Conservation (phyloP, 2,888 invertebrate genomes). For the Bhutanitis thaidina region DNA sequence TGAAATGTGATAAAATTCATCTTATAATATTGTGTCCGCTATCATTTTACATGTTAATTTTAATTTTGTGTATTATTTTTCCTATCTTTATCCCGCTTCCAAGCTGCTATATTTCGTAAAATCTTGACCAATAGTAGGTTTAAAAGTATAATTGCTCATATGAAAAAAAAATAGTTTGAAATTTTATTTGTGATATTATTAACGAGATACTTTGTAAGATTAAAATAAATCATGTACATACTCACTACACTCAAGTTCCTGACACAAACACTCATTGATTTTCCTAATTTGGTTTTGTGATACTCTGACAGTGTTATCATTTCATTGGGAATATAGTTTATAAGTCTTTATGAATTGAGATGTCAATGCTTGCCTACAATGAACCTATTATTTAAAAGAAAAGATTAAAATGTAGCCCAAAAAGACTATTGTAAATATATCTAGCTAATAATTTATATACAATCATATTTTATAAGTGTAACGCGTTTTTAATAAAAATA, state of each 20-base stretch:
- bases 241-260: constrained; percentile 51
- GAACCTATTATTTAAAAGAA: constrained; percentile 46
- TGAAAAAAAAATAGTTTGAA: constrained; percentile 53
- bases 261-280: constrained; percentile 26
- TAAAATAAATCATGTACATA: constrained; percentile 50
- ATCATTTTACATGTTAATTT: background rate
- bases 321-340: constrained; percentile 28
- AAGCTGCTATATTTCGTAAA: constrained; percentile 29
- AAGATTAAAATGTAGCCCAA: constrained; percentile 56
- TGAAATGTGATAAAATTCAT: constrained; percentile 14
- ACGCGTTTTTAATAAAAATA: constrained; percentile 48
- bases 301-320: constrained; percentile 25
- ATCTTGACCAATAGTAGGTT: constrained; percentile 73
- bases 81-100: constrained; percentile 15
- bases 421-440: constrained; percentile 71
- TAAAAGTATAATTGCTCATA: constrained; percentile 69
- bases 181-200: constrained; percentile 74
- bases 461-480: constrained; percentile 56
- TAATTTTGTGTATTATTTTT: constrained; percentile 5
- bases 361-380: constrained; percentile 67
- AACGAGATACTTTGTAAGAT: constrained; percentile 41
- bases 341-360: constrained; percentile 42
- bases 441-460: constrained; percentile 63
- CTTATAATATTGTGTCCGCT: constrained; percentile 3
- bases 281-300: constrained; percentile 35